Conservation (phyloP, 2,888 invertebrate species). For the Calameuta pallipes region DNA sequence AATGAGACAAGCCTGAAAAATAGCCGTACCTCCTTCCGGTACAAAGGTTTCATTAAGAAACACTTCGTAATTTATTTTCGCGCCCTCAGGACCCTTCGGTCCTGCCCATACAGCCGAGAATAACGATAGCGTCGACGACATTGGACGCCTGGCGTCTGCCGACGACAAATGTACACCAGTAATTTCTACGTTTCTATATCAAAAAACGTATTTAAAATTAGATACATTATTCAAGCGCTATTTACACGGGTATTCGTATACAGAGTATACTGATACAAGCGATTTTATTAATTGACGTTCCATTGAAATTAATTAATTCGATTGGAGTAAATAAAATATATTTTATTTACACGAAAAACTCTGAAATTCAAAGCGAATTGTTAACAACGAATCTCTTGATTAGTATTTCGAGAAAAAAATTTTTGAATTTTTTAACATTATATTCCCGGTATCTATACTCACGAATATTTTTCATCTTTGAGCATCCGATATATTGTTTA, state of each 20-base stretch:
- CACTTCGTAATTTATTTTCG: conserved; percentile 54
- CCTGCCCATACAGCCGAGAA: neutral
- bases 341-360: no score
- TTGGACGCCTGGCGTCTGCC: conserved; percentile 1
- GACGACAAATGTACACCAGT: neutral
- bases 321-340: neutral
- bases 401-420: no score
- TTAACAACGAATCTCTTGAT: neutral
- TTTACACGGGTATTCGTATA: neutral
- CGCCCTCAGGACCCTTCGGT: neutral
- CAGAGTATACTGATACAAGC: neutral
- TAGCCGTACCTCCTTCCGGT: conserved; percentile 34
- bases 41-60: conserved; percentile 54
- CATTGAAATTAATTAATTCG: neutral
- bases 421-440: no score
- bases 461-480: neutral
- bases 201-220: neutral
- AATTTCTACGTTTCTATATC: neutral
- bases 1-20: conserved; percentile 55
- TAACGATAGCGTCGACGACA: neutral
- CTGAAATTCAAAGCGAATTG: neutral
- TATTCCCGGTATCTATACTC: neutral
- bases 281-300: neutral
- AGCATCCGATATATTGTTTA: neutral
- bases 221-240: neutral